Percentiles rank a stretch among this genome's conserved stretches.
Evolutionary conservation across 2,888 invertebrate species (phyloP).

Genomic region (Parnassius smintheus): DNA sequence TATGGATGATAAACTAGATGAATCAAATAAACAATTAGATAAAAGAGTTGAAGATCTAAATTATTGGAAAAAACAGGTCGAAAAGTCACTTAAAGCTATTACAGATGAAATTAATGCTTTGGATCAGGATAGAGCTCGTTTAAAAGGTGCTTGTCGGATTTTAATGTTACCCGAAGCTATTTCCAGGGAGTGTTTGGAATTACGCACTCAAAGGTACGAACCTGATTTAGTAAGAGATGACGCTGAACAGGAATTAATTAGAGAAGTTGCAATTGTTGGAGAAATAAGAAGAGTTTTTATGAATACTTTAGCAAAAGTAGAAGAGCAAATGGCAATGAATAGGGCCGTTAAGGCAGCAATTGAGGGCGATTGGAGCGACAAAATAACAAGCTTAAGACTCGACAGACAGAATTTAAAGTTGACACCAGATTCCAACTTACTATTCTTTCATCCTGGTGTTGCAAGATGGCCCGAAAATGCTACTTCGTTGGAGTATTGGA

Average conservation of each 20-base stretch:
- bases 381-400: slow-evolving; percentile 86
- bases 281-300: slow-evolving; percentile 84
- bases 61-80: slow-evolving; percentile 85
- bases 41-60: slow-evolving; percentile 68
- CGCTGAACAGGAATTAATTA: slow-evolving; percentile 90
- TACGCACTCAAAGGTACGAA: slow-evolving; percentile 85
- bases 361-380: slow-evolving; percentile 95
- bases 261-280: slow-evolving; percentile 87
- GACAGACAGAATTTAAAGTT: slow-evolving; percentile 85
- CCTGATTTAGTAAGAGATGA: slow-evolving; percentile 89
- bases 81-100: slow-evolving; percentile 82
- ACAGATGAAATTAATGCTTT: slow-evolving; percentile 84
- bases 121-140: slow-evolving; percentile 82
- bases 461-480: slow-evolving; percentile 90
- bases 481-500: slow-evolving; percentile 87
- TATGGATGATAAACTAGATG: slow-evolving; percentile 75
- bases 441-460: slow-evolving; percentile 89
- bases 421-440: slow-evolving; percentile 83
- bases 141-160: slow-evolving; percentile 85
- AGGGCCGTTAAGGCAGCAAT: slow-evolving; percentile 88
- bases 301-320: slow-evolving; percentile 84
- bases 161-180: slow-evolving; percentile 87
- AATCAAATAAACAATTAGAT: slow-evolving; percentile 57
- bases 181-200: slow-evolving; percentile 85
- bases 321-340: slow-evolving; percentile 86